A percentile compares a stretch with the other conserved stretches of the same genome.
phyloP scores from a whole-genome alignment of 2,113 vertebrate species.

The Caracal caracal region DNA sequence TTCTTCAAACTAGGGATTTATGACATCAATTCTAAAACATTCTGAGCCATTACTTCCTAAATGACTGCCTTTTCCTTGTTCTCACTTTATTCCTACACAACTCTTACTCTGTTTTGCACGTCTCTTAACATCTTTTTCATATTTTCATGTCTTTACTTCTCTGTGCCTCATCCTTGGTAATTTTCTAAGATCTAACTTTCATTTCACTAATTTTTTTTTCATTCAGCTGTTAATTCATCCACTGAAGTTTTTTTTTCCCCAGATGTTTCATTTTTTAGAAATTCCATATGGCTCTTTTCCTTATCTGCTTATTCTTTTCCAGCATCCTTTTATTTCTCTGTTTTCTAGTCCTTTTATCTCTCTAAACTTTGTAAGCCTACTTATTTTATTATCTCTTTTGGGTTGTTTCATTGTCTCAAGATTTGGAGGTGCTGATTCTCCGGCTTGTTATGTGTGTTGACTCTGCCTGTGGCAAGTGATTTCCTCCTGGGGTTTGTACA shows the following conservation, averaged over 20 bases:
- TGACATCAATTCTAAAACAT: not conserved
- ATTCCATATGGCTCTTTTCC: not conserved
- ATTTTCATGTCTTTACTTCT: not conserved
- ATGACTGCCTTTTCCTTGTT: not conserved
- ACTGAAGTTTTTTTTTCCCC: not conserved
- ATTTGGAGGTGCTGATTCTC: not conserved
- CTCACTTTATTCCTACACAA: not conserved
- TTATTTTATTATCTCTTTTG: not conserved
- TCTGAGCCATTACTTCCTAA: not conserved
- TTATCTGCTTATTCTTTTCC: not conserved
- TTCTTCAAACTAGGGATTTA: not conserved
- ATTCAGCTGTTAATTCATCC: not conserved
- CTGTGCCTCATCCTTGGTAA: not conserved
- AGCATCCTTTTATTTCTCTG: not conserved
- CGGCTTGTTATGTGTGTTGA: rapidly evolving
- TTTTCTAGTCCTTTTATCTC: not conserved
- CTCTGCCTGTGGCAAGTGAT: not conserved
- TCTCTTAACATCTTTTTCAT: not conserved
- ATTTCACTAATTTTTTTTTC: not conserved
- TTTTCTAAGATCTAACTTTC: not conserved
- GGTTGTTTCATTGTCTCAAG: not conserved
- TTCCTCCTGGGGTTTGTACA: not conserved
- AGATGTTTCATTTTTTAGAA: not conserved
- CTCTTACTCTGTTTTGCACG: not conserved
- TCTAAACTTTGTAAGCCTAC: not conserved